Conservation (phyloP, 2,888 invertebrate species). For the Ectropis crepuscularia region DNA sequence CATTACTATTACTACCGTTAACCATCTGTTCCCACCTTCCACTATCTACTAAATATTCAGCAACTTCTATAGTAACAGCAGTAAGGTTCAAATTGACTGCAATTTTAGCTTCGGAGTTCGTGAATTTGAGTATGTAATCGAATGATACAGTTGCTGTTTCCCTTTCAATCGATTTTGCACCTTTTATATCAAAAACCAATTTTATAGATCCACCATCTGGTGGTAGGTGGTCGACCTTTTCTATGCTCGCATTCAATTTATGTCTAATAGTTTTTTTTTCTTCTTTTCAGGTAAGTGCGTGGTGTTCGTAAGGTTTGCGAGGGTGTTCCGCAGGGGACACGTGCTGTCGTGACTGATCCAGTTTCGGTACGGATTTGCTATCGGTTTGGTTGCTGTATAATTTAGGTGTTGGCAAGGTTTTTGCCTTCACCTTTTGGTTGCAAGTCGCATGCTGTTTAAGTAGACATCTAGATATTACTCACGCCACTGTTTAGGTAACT, state of each 20-base stretch:
- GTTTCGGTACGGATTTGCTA: slow-evolving; percentile 43
- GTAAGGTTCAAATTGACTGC: slow-evolving; percentile 45
- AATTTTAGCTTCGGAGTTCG: slow-evolving; percentile 24
- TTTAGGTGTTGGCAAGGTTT: neutral
- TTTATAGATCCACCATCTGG: slow-evolving; percentile 69
- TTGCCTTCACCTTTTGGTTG: slow-evolving; percentile 2
- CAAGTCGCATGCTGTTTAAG: neutral
- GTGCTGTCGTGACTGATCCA: slow-evolving; percentile 13
- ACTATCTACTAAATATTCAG: slow-evolving; percentile 15
- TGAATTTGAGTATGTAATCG: slow-evolving; percentile 47
- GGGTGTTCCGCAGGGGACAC: neutral
- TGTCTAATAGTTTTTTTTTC: slow-evolving; percentile 67
- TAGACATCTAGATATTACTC: no score
- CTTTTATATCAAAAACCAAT: slow-evolving; percentile 67
- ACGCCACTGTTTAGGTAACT: no score
- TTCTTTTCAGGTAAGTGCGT: slow-evolving; percentile 70
- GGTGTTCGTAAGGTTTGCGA: slow-evolving; percentile 20
- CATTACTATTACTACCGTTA: slow-evolving; percentile 62
- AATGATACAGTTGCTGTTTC: slow-evolving; percentile 67
- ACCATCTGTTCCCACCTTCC: slow-evolving; percentile 37
- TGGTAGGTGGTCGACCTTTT: slow-evolving; percentile 66
- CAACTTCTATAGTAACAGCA: slow-evolving; percentile 28
- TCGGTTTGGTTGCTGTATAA: neutral
- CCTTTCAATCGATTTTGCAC: slow-evolving; percentile 69
- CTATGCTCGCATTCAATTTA: slow-evolving; percentile 62